phyloP scores from a whole-genome alignment of 2,113 vertebrate species.

The Melanostigma gelatinosum region DNA sequence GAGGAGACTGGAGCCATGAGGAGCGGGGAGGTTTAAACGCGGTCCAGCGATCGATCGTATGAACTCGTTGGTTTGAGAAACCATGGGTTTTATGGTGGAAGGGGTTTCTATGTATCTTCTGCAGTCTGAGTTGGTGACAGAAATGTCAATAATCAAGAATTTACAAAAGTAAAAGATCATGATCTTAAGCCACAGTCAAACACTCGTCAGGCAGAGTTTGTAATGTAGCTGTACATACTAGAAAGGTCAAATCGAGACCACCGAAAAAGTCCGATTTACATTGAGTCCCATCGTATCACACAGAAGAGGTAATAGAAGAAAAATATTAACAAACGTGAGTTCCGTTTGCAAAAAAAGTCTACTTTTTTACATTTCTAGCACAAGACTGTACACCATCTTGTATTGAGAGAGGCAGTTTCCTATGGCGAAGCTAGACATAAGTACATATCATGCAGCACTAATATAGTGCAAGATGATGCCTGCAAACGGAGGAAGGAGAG shows the following conservation, averaged over 20 bases:
- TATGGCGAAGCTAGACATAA: slow-evolving; percentile 91
- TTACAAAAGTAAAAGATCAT: slow-evolving; percentile 80
- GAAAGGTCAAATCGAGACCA: slow-evolving; percentile 66
- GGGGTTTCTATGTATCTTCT: not conserved
- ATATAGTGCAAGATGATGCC: slow-evolving; percentile 99
- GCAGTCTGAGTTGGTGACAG: slow-evolving; percentile 1
- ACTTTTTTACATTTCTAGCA: slow-evolving; percentile 83
- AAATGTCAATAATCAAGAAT: slow-evolving; percentile 66
- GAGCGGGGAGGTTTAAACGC: not conserved
- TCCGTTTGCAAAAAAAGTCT: slow-evolving; percentile 75
- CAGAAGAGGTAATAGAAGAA: slow-evolving; percentile 81
- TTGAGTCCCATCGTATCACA: slow-evolving; percentile 75
- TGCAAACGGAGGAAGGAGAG: slow-evolving; percentile 77
- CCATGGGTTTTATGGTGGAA: not conserved
- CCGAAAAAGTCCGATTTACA: slow-evolving; percentile 69
- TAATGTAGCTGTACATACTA: slow-evolving; percentile 79
- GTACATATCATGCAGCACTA: slow-evolving; percentile 98
- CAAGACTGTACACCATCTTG: slow-evolving; percentile 86
- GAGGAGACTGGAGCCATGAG: not conserved
- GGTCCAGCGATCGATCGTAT: not conserved
- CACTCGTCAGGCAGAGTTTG: slow-evolving; percentile 76
- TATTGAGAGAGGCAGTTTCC: slow-evolving; percentile 91
- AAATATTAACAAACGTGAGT: slow-evolving; percentile 74
- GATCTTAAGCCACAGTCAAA: slow-evolving; percentile 79
- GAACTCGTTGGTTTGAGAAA: too few species aligned